Evolutionary conservation across 2,888 invertebrate species (phyloP), one percentile per base, ranked within the genome.

Genomic region (Slavum lentiscoides): DNA sequence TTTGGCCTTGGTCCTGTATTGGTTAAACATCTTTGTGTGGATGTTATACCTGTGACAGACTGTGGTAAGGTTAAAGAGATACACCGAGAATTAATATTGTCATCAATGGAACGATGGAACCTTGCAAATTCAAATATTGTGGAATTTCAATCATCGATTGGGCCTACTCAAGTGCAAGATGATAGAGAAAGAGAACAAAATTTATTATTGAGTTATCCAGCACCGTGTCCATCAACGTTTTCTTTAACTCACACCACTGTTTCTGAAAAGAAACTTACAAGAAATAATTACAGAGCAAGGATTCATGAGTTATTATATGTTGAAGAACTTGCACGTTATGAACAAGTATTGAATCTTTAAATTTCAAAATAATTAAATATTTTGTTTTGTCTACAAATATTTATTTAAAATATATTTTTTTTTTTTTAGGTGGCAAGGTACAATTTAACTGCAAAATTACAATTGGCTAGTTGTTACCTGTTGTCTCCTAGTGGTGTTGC

Each of bases 251-350:
- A 92, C 83, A 89, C 91, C 0, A 91, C 92, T 0, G 89, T 92
- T 82, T 88, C 88, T 23, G 91, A 91, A 81, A 89, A 89, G 83
- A 88, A 88, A 66, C 87, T 91, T 70, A 91, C 91, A 1, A 89
- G 89, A 83, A 90, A 90, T 83, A 93, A 93, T 85, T 94, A 94
- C 85, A 88, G 91, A 61, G 90, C 89, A 11, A 89, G 93, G 83
- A 91, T 93, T 88, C 93, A 94, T 85, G 92, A 93, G 84, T 86
- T 94, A 84, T 87, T 94, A 4, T 91, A 90, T 83, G 90, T 93
- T 43, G 94, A 94, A 86, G 94, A 94, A 87, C 90, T 93, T 86
- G 92, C 93, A 6, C 89, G 93, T 83, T 89, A 89, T 84, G 91
- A 92, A 85, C 90, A 91, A 86, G 87, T 89, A 70, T 81, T 53